These are phyloP conservation scores for Stegostoma tigrinum DNA, from an alignment of 2,113 vertebrate genomes.

Conservation along the genomic window DNA sequence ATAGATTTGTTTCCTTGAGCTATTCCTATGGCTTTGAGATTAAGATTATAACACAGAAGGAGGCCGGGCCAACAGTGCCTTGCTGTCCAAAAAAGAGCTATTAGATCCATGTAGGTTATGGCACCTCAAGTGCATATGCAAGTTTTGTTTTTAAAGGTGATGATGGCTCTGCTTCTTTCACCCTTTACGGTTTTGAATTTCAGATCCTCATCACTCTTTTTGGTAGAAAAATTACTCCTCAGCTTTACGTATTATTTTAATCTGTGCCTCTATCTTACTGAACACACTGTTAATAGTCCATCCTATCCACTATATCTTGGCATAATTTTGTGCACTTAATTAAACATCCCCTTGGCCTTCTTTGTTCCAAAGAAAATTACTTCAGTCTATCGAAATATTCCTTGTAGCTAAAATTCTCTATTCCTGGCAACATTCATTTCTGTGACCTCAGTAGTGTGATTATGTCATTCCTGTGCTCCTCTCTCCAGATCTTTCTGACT, in stretches of 20 bases:
- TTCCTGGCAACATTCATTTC: background rate
- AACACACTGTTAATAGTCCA: background rate
- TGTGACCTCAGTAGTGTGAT: background rate
- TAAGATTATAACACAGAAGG: background rate
- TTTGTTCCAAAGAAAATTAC: background rate
- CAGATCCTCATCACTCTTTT: background rate
- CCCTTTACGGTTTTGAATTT: background rate
- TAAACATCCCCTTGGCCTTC: background rate
- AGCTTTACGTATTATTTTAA: background rate
- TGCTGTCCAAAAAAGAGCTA: background rate
- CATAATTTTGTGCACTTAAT: background rate
- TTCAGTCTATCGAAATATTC: background rate
- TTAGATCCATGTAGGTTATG: background rate
- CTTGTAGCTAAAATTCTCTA: background rate
- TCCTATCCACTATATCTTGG: background rate
- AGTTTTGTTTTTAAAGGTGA: background rate
- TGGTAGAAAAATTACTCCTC: background rate
- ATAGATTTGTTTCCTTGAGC: background rate
- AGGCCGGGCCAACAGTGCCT: background rate
- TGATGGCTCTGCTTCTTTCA: background rate
- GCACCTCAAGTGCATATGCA: background rate
- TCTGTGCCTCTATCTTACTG: background rate
- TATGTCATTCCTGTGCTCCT: background rate
- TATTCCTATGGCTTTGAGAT: background rate
- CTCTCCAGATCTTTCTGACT: background rate